Evolutionary conservation across 1,140 invertebrate species (phyloP), one percentile per base, ranked within the genome.

Genomic region (Aphidius gifuensis): DNA sequence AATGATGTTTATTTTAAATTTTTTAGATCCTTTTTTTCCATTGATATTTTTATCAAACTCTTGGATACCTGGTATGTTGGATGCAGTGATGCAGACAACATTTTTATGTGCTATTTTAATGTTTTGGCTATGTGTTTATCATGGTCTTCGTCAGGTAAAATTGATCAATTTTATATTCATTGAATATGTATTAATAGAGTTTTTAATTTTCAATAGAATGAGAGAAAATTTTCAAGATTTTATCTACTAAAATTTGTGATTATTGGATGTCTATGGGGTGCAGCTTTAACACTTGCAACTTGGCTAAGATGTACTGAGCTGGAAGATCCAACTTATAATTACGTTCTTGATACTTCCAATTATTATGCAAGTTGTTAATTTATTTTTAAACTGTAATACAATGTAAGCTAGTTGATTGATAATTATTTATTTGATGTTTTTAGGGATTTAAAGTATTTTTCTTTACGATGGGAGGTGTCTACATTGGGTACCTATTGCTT

Each of bases 81-180:
- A 98, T 81, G 90, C 92, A 4, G 72, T 96, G 42, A 88, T 96
- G 60, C 96, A 98, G 82, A 90, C 92, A 0, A 90, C 92, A 5
- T 97, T 98, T 80, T 82, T 98, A 0, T 92, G 89, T 73, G 87
- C 86, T 3, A 83, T 98, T 49, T 83, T 98, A 55, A 83, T 98
- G 68, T 98, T 96, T 73, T 98, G 96, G 96, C 83, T 98, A 9
- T 93, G 92, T 70, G 87, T 94, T 58, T 98, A 97, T 81, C 96
- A 98, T 77, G 95, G 95, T 32, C 83, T 98, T 11, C 82, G 95
- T 74, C 94, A 97, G 86, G 93, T 94, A 81, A 60, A 50, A 57
- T 62, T 45, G 2, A 57, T 58, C 64, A 32, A 6, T 50, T 38
- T 49, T 62, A 62, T 56, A 46, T 50, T 42, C 47, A 62, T 45